A percentile compares a stretch with the other conserved stretches of the same genome.
phyloP scores from a whole-genome alignment of 35 echinoderm and acorn worm genomes.

The Chiridota heheva region DNA sequence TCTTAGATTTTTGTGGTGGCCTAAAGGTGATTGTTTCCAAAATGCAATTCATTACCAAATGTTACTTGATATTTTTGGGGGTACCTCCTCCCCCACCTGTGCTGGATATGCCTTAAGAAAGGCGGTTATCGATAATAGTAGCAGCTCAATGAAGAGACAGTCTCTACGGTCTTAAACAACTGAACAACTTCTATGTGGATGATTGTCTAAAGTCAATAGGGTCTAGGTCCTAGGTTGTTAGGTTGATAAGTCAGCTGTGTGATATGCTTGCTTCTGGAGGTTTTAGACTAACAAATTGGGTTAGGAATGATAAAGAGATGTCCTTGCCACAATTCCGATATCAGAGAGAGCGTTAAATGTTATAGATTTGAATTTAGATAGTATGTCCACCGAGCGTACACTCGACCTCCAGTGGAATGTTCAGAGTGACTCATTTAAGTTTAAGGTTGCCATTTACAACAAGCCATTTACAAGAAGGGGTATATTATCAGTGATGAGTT shows the following conservation, averaged over 20 bases:
- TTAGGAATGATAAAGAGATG: constrained; percentile 44
- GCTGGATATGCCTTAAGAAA: constrained; percentile 52
- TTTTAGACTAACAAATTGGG: constrained; percentile 73
- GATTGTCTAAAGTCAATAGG: constrained; percentile 52
- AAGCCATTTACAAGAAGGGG: constrained; percentile 31
- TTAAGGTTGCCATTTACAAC: too few species aligned
- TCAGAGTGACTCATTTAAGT: constrained; percentile 38
- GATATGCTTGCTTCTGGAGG: constrained; percentile 49
- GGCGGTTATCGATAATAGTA: constrained; percentile 47
- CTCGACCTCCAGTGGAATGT: constrained; percentile 60
- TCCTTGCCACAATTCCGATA: constrained; percentile 39
- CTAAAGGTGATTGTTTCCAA: constrained; percentile 33
- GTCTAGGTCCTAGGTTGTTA: neutral
- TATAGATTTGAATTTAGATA: constrained; percentile 24
- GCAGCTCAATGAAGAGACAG: constrained; percentile 3
- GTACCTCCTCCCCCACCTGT: constrained; percentile 52
- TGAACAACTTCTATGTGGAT: constrained; percentile 57
- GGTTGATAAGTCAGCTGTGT: constrained; percentile 18
- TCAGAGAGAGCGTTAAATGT: constrained; percentile 42
- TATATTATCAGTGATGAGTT: constrained; percentile 49
- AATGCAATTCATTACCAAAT: constrained; percentile 28
- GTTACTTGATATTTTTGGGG: constrained; percentile 61
- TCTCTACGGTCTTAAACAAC: constrained; percentile 1
- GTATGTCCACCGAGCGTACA: constrained; percentile 45
- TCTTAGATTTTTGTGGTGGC: constrained; percentile 64